Base-by-base conservation (phyloP, 2,888 invertebrate genomes). In the Sceliomorpha sp. region DNA sequence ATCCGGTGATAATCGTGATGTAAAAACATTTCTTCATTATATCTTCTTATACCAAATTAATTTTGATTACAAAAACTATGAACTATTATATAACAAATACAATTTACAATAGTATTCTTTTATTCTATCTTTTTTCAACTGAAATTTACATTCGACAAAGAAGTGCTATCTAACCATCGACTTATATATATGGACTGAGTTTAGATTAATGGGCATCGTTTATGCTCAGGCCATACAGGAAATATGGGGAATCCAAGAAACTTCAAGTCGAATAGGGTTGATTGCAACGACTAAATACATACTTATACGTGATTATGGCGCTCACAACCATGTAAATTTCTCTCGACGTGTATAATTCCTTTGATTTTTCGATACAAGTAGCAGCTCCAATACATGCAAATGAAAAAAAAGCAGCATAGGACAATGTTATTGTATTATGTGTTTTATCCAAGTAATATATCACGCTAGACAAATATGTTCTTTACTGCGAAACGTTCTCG, bases 21-120 rank as follows among this genome's bases (percentile, higher is more conserved):
- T n/a, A n/a, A n/a, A n/a, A n/a, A n/a, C n/a, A n/a, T 55, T 60
- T 60, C 32, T 53, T 34, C 42, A 67, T 59, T 53, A 67, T 67
- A 59, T 59, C 66, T 59, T 59, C 53, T 53, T 10, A 26, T 36
- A 32, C 31, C 34, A 31, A 37, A 32, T 64, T 37, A 39, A 39
- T 24, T 7, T 24, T 24, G 24, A 24, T 24, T 5, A 5, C 3
- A 24, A 5, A 5, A 7, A 7, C 7, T n/a, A n/a, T n/a, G n/a
- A n/a, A n/a, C n/a, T n/a, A n/a, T n/a, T n/a, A n/a, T n/a, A n/a
- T n/a, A n/a, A n/a, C n/a, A n/a, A n/a, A n/a, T n/a, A n/a, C n/a
- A n/a, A n/a, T n/a, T n/a, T n/a, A n/a, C n/a, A n/a, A 7, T 24
- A 24, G 7, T 7, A 7, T 24, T 24, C 24, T 24, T 24, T 5